Base-by-base conservation (phyloP, 2,888 invertebrate species). In the Pollenia angustigena region DNA sequence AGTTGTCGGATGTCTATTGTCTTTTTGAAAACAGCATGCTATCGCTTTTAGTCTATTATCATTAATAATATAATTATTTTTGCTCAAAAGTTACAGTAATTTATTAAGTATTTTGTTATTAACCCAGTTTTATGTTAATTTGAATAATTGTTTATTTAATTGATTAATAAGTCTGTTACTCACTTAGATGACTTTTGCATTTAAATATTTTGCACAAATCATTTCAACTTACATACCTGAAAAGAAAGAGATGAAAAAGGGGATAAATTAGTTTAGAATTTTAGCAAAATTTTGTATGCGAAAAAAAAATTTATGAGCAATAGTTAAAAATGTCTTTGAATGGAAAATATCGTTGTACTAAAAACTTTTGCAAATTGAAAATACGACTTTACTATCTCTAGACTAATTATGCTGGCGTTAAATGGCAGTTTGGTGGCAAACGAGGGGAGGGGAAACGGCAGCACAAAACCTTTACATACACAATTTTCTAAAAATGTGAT, bases 1-100 rank as follows among this genome's bases (percentile, higher is more conserved):
- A 50, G n/a, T 14, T 60, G 79, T 60, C 60, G 79, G 42, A 69
- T 60, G 79, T 69, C 58, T 60, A 60, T 60, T 68, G 50, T 69
- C 48, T 42, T 79, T 23, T 60, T 23, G 1, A 56, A 16, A 66
- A 76, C 2, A 16, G 12, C 23, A 9, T n/a, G 9, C 50, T n/a
- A 42, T 7, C 60, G 64, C 12, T 54, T 40, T 16, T 52, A 69
- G 16, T 48, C 16, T 50, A 60, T 58, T 23, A 50, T 56, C 0
- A 60, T 79, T 60, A 52, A 66, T 32, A 54, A 66, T 10, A 9
- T 12, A 46, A 1, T 44, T 44, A 10, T 44, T 40, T 54, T 16
- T 32, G 9, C 3, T 14, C 11, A 60, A 42, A 12, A 71, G 18
- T 2, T 23, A n/a, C 8, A 23, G 46, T 56, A 48, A 48, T 42